These are phyloP conservation scores for Turritopsis rubra DNA, from an alignment of 30 jellyfish, hydroid and myxozoan genomes.

Conservation along the genomic window DNA sequence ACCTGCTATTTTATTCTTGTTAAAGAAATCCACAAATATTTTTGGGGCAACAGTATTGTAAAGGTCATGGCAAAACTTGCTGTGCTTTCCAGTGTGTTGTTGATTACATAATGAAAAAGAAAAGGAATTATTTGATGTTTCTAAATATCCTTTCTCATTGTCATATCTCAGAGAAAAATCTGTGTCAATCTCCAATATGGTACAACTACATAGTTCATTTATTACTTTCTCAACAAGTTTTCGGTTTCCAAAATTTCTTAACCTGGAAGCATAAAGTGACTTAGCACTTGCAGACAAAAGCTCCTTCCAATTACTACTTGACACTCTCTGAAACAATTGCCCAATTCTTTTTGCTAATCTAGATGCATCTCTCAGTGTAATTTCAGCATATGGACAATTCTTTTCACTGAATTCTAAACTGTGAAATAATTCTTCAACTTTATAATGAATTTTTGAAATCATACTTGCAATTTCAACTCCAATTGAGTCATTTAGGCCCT, in stretches of 20 bases:
- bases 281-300: not conserved
- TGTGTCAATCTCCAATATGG: not conserved
- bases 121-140: not conserved
- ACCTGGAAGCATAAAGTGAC: not conserved
- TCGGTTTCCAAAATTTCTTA: not conserved
- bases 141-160: not conserved
- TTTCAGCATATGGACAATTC: constrained; percentile 1
- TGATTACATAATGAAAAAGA: not conserved
- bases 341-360: not conserved
- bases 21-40: not conserved
- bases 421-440: not conserved
- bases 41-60: not conserved
- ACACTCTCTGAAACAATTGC: not conserved
- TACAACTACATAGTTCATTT: not conserved
- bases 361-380: not conserved
- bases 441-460: not conserved
- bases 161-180: not conserved
- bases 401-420: not conserved
- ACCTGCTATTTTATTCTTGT: not conserved
- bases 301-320: not conserved
- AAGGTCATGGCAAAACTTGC: not conserved
- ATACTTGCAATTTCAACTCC: not conserved
- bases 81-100: not conserved
- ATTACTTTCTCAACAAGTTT: not conserved
- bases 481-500: not conserved